These are phyloP conservation scores for Uloborus diversus DNA, from an alignment of 1,140 invertebrate genomes.

Conservation along the genomic window DNA sequence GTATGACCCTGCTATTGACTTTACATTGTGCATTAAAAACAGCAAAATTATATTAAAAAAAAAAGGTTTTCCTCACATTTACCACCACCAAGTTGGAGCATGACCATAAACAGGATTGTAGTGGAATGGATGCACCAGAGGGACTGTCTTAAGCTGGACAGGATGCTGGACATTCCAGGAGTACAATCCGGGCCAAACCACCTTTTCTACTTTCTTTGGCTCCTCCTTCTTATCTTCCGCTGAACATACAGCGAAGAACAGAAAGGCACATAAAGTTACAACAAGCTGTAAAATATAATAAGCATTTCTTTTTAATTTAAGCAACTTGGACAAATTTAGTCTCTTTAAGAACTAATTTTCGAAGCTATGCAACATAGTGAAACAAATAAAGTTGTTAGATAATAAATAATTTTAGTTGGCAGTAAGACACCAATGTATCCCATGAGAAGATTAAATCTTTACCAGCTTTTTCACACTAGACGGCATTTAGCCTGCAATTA, in stretches of 20 bases:
- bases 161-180: neutral
- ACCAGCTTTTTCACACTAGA: no score
- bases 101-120: neutral
- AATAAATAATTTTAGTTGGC: no score
- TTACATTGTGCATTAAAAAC: neutral
- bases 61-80: no score
- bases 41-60: neutral
- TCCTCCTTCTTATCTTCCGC: neutral
- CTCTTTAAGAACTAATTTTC: no score
- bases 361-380: no score
- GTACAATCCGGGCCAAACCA: constrained; percentile 22
- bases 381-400: no score
- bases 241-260: neutral
- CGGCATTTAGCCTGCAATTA: no score
- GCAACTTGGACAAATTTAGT: no score
- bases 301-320: no score
- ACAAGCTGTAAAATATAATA: neutral
- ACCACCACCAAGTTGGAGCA: neutral
- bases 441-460: no score
- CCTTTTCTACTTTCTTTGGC: neutral
- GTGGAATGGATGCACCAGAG: neutral
- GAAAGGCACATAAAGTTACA: neutral
- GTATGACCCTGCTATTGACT: no score
- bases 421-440: no score
- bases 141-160: neutral